Base-by-base conservation (phyloP, 2,797 vertebrate species). In the Carapus acus region DNA sequence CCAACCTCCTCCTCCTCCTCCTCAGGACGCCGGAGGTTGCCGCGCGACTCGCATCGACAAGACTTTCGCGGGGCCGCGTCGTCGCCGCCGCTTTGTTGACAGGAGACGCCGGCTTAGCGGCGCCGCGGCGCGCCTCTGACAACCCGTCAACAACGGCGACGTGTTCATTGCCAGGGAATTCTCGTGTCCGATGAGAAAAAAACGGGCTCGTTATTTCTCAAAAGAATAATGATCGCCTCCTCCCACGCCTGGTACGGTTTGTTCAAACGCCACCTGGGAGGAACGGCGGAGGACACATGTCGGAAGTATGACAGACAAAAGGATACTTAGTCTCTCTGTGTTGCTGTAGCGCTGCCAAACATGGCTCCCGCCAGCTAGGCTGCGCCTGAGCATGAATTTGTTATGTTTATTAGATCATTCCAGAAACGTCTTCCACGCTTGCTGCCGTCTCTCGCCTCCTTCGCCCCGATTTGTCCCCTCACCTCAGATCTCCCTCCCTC, bases 141-240 rank as follows among this genome's bases (percentile, higher is more conserved):
- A 64, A 66, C 71, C 71, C 80, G 78, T 80, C 80, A 78, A 61
- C 58, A 42, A 27, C 8, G 36, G 27, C 23, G 6, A 62, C 63
- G 71, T 70, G 59, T 52, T 79, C 48, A 39, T 76, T 71, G 71
- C 60, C 65, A n/a, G 52, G 46, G 44, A 71, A 74, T 79, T 69
- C 54, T 66, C 60, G 75, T 65, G 74, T 73, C 71, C 73, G 42
- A 68, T 1, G n/a, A 51, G 53, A 69, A 73, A n/a, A n/a, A n/a
- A 73, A 77, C 73, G 48, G 77, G 69, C 74, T 80, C 64, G 78
- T 83, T 85, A 83, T 76, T 58, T 71, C 58, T 43, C 54, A 46
- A 49, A 52, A 38, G 64, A 79, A 71, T 73, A 65, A 73, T 39
- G 57, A 66, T 74, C 45, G 29, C 34, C 38, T 58, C 43, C 57